Base-by-base conservation (phyloP, 2,888 invertebrate genomes). In the Diloba caeruleocephala region DNA sequence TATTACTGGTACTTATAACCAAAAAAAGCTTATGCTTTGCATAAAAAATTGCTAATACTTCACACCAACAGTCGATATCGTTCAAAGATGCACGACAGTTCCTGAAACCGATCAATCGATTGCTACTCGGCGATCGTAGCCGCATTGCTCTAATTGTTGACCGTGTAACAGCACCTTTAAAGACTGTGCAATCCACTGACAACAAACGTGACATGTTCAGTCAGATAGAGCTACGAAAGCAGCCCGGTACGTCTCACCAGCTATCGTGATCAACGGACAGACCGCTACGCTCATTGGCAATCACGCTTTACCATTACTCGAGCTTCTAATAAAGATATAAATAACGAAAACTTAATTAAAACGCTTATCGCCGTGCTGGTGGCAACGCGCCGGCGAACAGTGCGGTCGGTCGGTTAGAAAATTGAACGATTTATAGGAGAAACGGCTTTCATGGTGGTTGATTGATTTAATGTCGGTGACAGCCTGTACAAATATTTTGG, bases 261-360 rank as follows among this genome's bases (percentile, higher is more conserved):
- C 66, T 84, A 86, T 88, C 89, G 81, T 82, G 88, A 89, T 88
- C 82, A 76, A 60, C 76, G 75, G 66, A 69, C 54, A 59, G 61
- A 62, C 67, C 67, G 61, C 70, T 71, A 71, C 73, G 76, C 73
- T 79, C 81, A 82, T 84, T 87, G 83, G 81, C 88, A 88, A 90
- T 90, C 89, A 85, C 81, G 84, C 69, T 72, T 76, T 57, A 64
- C 88, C 84, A 86, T 88, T 88, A 87, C 80, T 78, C 70, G 62
- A 60, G 78, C 82, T 75, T 85, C 82, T 88, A 89, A 91, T 92
- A 89, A 86, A 92, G 90, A 90, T 90, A 92, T 92, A 90, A 90
- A 90, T 90, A 88, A 88, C 85, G 81, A 88, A 89, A 91, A 89
- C 82, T 89, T 91, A 90, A 92, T 92, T 92, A 92, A 90, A 90